Evolutionary conservation across 2,113 vertebrate species (phyloP).

Genomic region (Diphyllodes magnificus): DNA sequence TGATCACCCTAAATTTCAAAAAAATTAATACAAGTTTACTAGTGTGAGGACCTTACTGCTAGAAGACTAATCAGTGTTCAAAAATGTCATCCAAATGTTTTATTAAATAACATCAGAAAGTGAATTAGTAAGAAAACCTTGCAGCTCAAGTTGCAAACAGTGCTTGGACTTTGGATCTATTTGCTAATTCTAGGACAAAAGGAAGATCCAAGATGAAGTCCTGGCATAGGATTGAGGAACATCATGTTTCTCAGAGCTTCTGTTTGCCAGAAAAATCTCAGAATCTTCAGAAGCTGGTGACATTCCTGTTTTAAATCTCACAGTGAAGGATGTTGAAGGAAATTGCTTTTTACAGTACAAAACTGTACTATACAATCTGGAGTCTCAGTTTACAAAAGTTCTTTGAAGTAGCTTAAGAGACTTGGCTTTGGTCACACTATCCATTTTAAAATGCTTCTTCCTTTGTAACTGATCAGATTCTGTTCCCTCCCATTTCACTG

Average conservation of each 20-base stretch:
- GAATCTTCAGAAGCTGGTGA: not conserved
- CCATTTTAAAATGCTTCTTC: constrained; percentile 3
- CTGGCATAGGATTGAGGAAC: not conserved
- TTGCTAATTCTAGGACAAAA: not conserved
- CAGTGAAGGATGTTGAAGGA: not conserved
- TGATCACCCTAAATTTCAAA: not conserved
- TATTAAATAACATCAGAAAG: not conserved
- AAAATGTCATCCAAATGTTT: not conserved
- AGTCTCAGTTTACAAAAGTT: constrained; percentile 30
- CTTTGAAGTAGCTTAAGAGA: constrained; percentile 18
- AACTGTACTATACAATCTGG: not conserved
- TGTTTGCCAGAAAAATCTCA: not conserved
- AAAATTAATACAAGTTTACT: not conserved
- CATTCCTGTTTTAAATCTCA: not conserved
- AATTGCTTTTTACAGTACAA: not conserved
- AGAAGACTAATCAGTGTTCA: not conserved
- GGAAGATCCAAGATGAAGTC: not conserved
- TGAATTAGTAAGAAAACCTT: not conserved
- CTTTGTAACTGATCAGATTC: not conserved
- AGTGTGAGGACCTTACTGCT: not conserved
- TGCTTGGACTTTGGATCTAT: not conserved
- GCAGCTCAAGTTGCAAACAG: not conserved
- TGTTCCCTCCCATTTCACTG: not conserved
- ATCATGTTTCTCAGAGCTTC: not conserved
- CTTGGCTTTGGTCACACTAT: not conserved